A percentile compares a stretch with the other conserved stretches of the same genome.
Conservation (phyloP, 2,888 invertebrate genomes). For the Luperina testacea region DNA sequence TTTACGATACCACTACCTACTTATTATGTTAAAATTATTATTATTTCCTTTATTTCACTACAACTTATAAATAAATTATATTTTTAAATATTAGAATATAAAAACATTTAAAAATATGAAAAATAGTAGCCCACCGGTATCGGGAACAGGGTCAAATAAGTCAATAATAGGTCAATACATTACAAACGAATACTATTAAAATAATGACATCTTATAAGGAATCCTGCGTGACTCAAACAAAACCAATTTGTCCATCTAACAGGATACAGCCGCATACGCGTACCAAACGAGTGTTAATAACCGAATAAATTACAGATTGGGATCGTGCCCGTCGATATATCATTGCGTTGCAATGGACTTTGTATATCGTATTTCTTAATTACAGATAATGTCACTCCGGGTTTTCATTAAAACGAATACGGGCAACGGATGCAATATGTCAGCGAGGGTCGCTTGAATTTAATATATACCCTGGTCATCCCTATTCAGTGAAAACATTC, state of each 20-base stretch:
- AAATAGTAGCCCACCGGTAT: no score
- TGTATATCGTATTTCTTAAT: constrained; percentile 40
- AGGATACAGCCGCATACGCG: constrained; percentile 53
- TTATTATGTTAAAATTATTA: no score
- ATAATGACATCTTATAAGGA: constrained; percentile 7
- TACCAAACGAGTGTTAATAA: constrained; percentile 37
- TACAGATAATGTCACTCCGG: constrained; percentile 39
- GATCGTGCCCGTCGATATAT: constrained; percentile 26
- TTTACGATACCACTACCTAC: not conserved
- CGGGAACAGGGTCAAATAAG: no score
- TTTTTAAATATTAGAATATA: no score
- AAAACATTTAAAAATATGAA: no score
- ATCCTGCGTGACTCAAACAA: constrained; percentile 60
- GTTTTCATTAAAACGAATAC: constrained; percentile 53
- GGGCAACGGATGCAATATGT: constrained; percentile 48
- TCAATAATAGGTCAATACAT: not conserved
- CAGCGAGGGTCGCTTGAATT: constrained; percentile 50
- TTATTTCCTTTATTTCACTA: no score
- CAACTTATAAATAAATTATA: no score
- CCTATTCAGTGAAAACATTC: constrained; percentile 56
- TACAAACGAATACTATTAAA: not conserved
- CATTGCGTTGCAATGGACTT: constrained; percentile 24
- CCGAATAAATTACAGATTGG: constrained; percentile 35
- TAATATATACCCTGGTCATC: constrained; percentile 46
- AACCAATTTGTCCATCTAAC: constrained; percentile 63